A percentile compares a stretch with the other conserved stretches of the same genome.
Evolutionary conservation across 1,140 invertebrate genomes (phyloP).

Genomic region (Marisa cornuarietis): DNA sequence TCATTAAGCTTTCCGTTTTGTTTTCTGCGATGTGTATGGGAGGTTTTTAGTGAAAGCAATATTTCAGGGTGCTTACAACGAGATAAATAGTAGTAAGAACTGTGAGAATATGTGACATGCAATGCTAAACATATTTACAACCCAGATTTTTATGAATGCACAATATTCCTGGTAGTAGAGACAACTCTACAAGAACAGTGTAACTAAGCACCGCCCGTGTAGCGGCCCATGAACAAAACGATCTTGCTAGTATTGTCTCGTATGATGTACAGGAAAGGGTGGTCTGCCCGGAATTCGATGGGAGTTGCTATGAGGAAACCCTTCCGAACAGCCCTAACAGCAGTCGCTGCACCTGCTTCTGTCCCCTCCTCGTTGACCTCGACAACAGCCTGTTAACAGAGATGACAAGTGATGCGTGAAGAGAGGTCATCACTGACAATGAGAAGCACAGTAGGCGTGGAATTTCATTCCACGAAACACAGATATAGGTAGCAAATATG

Average conservation of each 20-base stretch:
- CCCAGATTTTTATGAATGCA: too few species aligned
- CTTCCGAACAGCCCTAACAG: constrained; percentile 33
- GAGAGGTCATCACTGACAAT: neutral
- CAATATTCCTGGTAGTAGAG: too few species aligned
- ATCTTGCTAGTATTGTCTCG: constrained; percentile 20
- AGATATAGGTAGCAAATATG: neutral
- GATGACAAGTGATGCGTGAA: constrained; percentile 11
- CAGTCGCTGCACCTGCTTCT: constrained; percentile 64
- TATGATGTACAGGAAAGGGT: constrained; percentile 27
- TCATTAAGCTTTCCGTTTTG: too few species aligned
- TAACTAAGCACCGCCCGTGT: neutral
- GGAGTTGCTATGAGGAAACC: neutral
- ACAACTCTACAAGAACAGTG: neutral
- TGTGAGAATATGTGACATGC: too few species aligned
- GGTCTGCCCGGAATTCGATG: constrained; percentile 3
- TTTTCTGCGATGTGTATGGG: too few species aligned
- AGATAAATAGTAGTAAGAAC: too few species aligned
- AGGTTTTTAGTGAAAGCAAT: too few species aligned
- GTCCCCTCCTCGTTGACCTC: constrained; percentile 67
- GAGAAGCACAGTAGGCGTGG: neutral
- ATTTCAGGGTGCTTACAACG: too few species aligned
- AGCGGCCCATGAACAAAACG: constrained; percentile 24
- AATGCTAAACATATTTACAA: too few species aligned
- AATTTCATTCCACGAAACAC: neutral
- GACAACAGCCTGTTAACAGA: constrained; percentile 53